Evolutionary conservation across 1,140 invertebrate species (phyloP).

Genomic region (Trachymyrmex septentrionalis): DNA sequence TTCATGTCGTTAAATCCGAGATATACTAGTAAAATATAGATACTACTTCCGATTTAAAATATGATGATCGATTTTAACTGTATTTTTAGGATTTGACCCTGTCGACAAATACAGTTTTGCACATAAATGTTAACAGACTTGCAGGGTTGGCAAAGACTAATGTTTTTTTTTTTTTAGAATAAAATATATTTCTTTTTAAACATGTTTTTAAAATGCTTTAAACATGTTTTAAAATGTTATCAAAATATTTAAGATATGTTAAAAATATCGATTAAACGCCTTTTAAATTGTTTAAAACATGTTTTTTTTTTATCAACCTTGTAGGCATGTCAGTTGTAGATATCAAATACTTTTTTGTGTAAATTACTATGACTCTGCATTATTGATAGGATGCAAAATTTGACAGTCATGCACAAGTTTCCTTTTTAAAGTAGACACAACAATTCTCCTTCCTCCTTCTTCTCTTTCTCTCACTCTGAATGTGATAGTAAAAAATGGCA

Average conservation of each 20-base stretch:
- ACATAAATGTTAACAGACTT: neutral
- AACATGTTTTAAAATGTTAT: too few species aligned
- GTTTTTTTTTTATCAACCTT: too few species aligned
- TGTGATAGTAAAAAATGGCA: neutral
- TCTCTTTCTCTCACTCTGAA: neutral
- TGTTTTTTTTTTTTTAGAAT: too few species aligned
- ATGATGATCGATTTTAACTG: neutral
- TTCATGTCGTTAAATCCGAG: neutral
- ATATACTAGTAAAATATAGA: neutral
- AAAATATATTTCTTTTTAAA: too few species aligned
- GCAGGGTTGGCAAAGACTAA: too few species aligned
- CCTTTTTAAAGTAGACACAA: neutral
- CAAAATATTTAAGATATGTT: too few species aligned
- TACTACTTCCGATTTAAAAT: slow-evolving; percentile 3
- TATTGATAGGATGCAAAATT: neutral
- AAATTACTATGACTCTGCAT: neutral
- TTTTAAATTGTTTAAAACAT: too few species aligned
- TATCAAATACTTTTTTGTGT: neutral
- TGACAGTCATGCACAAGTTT: neutral
- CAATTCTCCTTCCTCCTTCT: neutral
- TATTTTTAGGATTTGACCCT: slow-evolving; percentile 34
- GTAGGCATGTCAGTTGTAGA: neutral
- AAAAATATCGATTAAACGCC: too few species aligned
- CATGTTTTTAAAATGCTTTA: too few species aligned
- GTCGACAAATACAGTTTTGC: neutral